phyloP scores from a whole-genome alignment of 2,113 vertebrate species.

The Muntiacus reevesi region DNA sequence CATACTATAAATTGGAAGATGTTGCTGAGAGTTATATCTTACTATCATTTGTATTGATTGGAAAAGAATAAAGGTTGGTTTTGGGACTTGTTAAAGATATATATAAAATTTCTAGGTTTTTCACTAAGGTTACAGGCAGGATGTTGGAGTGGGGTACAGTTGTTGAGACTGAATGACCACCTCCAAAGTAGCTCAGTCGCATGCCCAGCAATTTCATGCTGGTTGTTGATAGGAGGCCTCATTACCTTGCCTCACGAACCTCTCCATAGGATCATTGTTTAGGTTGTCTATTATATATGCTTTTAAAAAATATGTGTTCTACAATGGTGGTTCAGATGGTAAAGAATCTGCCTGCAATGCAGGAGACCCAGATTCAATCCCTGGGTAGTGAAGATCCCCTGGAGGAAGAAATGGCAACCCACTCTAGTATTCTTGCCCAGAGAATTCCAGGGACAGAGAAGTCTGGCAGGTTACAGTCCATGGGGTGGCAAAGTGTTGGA shows the following conservation, averaged over 20 bases:
- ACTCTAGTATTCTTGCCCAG: too few relatives aligned
- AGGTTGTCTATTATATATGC: neutral
- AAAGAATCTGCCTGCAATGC: too few relatives aligned
- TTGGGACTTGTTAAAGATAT: neutral
- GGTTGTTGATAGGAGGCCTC: neutral
- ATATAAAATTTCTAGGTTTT: neutral
- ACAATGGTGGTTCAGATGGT: neutral
- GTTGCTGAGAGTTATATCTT: neutral
- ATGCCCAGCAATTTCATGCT: neutral
- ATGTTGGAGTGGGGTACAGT: neutral
- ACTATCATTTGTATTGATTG: neutral
- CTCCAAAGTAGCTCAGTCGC: neutral
- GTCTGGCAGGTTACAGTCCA: too few relatives aligned
- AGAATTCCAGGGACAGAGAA: too few relatives aligned
- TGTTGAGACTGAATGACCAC: neutral
- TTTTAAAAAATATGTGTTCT: neutral
- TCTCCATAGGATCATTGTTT: neutral
- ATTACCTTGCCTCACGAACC: neutral
- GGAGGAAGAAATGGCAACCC: too few relatives aligned
- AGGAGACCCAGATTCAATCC: too few relatives aligned
- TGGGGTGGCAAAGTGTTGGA: too few relatives aligned
- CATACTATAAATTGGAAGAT: neutral
- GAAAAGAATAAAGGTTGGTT: neutral
- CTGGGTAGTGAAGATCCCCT: neutral
- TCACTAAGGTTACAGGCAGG: neutral